A percentile compares a stretch with the other conserved stretches of the same genome.
Evolutionary conservation across 1,140 invertebrate species (phyloP).

Genomic region (Chelonus insularis): DNA sequence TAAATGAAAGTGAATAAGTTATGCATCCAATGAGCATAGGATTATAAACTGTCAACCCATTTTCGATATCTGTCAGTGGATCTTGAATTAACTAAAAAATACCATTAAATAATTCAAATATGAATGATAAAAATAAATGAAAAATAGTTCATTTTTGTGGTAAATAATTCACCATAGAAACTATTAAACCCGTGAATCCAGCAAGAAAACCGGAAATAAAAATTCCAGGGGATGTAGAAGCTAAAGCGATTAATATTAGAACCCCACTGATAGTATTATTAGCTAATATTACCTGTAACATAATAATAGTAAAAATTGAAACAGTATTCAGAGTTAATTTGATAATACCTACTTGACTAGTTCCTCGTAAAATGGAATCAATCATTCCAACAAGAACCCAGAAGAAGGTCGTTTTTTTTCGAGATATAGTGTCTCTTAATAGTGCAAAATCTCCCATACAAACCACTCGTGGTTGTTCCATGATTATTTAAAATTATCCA

Average conservation of each 20-base stretch:
- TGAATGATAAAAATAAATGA: not conserved
- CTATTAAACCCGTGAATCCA: slow-evolving; percentile 50
- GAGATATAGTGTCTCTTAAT: slow-evolving; percentile 42
- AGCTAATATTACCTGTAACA: slow-evolving; percentile 50
- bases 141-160: not conserved
- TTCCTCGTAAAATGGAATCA: slow-evolving; percentile 52
- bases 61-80: slow-evolving; percentile 38
- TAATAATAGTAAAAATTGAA: slow-evolving; percentile 8
- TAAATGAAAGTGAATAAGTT: slow-evolving; percentile 46
- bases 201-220: slow-evolving; percentile 40
- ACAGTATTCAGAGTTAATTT: not conserved
- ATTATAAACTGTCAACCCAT: slow-evolving; percentile 56
- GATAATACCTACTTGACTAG: slow-evolving; percentile 50
- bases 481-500: too few relatives aligned
- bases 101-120: not conserved
- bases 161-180: slow-evolving; percentile 48
- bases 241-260: slow-evolving; percentile 49
- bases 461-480: slow-evolving; percentile 27
- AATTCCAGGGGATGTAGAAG: slow-evolving; percentile 39
- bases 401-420: slow-evolving; percentile 38
- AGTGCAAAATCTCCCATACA: slow-evolving; percentile 53
- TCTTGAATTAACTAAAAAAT: slow-evolving; percentile 46
- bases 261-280: slow-evolving; percentile 60
- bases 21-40: slow-evolving; percentile 55
- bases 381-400: slow-evolving; percentile 46